These are phyloP conservation scores for Acleris emargana DNA, from an alignment of 2,888 invertebrate species.

Conservation along the genomic window DNA sequence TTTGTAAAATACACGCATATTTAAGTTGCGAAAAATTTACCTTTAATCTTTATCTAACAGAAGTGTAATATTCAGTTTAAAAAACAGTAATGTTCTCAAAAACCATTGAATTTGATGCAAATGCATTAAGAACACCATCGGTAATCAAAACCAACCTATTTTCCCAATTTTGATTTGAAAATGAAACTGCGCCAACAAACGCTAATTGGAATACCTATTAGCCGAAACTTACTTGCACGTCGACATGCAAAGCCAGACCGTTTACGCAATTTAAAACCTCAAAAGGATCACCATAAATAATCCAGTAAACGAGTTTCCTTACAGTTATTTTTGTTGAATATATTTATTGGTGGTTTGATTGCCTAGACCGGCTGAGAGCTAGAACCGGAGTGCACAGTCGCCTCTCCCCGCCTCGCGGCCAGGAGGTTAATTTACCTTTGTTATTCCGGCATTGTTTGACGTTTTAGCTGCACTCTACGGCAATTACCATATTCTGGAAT, in stretches of 20 bases:
- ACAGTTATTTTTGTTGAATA: constrained; percentile 31
- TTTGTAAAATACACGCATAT: too few relatives aligned
- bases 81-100: too few relatives aligned
- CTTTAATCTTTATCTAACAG: too few relatives aligned
- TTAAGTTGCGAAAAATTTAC: too few relatives aligned
- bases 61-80: too few relatives aligned
- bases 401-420: constrained; percentile 2
- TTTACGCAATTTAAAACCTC: constrained; percentile 9
- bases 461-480: constrained; percentile 20
- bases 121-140: too few relatives aligned
- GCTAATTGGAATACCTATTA: too few relatives aligned
- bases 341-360: constrained; percentile 26
- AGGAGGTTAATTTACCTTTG: constrained; percentile 33
- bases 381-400: constrained; percentile 5
- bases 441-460: constrained; percentile 32
- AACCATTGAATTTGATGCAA: too few relatives aligned
- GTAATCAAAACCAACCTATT: too few relatives aligned
- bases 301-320: constrained; percentile 22
- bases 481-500: constrained; percentile 35
- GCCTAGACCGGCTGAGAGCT: constrained; percentile 25
- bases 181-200: too few relatives aligned
- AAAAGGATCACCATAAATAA: constrained; percentile 29
- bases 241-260: constrained; percentile 18
- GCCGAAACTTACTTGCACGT: background rate
- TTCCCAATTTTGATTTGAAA: too few relatives aligned